Percentiles rank a stretch among this genome's conserved stretches.
Conservation (phyloP, 2,797 vertebrate genomes). For the Danio tinwini region DNA sequence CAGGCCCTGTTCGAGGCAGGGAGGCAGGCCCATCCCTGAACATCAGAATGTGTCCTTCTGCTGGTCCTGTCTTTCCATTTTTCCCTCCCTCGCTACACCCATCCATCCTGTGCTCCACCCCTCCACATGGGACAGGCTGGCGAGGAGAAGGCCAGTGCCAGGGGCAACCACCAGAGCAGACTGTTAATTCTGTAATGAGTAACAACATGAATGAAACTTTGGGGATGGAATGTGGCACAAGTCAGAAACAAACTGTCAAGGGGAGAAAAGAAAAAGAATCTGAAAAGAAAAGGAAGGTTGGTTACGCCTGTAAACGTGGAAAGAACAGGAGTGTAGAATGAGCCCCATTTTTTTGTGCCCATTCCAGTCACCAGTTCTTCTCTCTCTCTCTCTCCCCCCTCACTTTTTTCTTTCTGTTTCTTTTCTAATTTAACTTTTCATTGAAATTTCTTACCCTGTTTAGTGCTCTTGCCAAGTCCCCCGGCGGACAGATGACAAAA, state of each 20-base stretch:
- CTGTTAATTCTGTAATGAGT: constrained; percentile 78
- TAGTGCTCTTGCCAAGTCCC: constrained; percentile 84
- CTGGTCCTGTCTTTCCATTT: constrained; percentile 64
- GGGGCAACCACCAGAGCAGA: constrained; percentile 67
- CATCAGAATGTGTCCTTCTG: constrained; percentile 53
- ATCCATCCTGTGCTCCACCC: constrained; percentile 76
- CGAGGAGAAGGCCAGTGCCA: constrained; percentile 75
- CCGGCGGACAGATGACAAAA: constrained; percentile 82
- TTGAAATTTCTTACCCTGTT: constrained; percentile 84
- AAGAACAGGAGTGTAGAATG: constrained; percentile 42
- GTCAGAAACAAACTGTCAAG: constrained; percentile 64
- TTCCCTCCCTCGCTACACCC: constrained; percentile 64
- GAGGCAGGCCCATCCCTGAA: constrained; percentile 57
- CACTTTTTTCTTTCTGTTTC: constrained; percentile 73
- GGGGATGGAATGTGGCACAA: constrained; percentile 49
- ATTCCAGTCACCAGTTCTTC: constrained; percentile 56
- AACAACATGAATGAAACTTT: constrained; percentile 75
- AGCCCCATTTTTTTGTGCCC: constrained; percentile 59
- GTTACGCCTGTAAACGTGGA: constrained; percentile 32
- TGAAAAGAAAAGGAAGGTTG: constrained; percentile 30
- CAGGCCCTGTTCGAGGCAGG: constrained; percentile 48
- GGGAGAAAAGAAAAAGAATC: constrained; percentile 60
- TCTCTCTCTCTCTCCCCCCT: constrained; percentile 43
- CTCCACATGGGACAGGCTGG: constrained; percentile 72
- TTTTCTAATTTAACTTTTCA: constrained; percentile 88